Percentiles rank a stretch among this genome's conserved stretches.
These are phyloP conservation scores for Chrysoperla carnea DNA, from an alignment of 1,140 invertebrate species.

Conservation along the genomic window DNA sequence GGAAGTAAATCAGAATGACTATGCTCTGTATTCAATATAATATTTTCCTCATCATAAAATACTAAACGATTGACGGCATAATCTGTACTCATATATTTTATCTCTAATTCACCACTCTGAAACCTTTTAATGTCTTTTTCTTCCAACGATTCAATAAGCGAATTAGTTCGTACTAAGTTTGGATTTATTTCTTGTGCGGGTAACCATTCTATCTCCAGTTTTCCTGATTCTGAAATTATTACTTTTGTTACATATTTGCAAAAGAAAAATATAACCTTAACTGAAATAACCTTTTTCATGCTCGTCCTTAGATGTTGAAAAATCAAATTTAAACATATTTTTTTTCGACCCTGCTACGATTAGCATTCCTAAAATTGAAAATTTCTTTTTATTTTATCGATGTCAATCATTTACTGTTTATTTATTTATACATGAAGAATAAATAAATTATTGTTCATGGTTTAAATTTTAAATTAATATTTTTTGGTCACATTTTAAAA, in stretches of 20 bases:
- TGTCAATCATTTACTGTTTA: too few relatives aligned
- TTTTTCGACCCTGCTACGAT: too few relatives aligned
- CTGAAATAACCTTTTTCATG: conserved; percentile 2
- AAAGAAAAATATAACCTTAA: conserved; percentile 6
- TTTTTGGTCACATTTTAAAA: too few relatives aligned
- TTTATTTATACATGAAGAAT: too few relatives aligned
- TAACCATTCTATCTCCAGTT: conserved; percentile 6
- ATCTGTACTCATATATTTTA: conserved; percentile 27
- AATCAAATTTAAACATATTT: conserved; percentile 29
- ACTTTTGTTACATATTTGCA: conserved; percentile 11
- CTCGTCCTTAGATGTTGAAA: conserved; percentile 15
- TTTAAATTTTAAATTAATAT: too few relatives aligned
- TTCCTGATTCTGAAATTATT: conserved; percentile 4
- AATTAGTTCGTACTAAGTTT: conserved; percentile 20
- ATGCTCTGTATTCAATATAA: conserved; percentile 38
- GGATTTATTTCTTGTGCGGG: conserved; percentile 6
- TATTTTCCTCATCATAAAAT: conserved; percentile 17
- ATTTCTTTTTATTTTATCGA: too few relatives aligned
- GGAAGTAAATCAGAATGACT: conserved; percentile 51
- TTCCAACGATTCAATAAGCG: conserved; percentile 17
- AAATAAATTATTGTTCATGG: too few relatives aligned
- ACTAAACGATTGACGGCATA: conserved; percentile 21
- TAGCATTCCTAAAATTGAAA: too few relatives aligned
- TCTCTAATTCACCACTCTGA: conserved; percentile 22
- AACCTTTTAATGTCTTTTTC: conserved; percentile 20